Conservation (phyloP, 1,140 invertebrate genomes). For the Drosophila asahinai region DNA sequence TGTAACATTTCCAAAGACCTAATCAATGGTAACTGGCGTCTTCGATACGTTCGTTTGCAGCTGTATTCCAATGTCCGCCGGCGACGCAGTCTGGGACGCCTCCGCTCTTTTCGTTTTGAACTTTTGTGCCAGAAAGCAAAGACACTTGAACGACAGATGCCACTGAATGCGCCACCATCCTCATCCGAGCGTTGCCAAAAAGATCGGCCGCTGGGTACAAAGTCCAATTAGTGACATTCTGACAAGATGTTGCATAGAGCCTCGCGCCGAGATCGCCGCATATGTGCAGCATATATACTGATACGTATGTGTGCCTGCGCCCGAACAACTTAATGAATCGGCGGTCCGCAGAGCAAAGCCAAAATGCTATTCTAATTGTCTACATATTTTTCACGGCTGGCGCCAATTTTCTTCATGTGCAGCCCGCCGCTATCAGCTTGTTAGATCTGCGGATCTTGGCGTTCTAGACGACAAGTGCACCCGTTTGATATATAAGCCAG, state of each 20-base stretch:
- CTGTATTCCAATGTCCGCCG: slow-evolving; percentile 16
- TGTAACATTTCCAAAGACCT: background rate
- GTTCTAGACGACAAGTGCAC: background rate
- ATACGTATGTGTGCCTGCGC: slow-evolving; percentile 7
- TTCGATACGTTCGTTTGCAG: background rate
- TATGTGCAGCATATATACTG: slow-evolving; percentile 1
- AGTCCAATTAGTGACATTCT: slow-evolving; percentile 77
- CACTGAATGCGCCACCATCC: slow-evolving; percentile 42
- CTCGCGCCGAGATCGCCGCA: slow-evolving; percentile 22
- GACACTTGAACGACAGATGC: slow-evolving; percentile 70
- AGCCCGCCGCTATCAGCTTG: slow-evolving; percentile 8
- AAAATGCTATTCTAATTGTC: slow-evolving; percentile 64
- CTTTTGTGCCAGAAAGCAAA: slow-evolving; percentile 71
- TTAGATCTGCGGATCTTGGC: slow-evolving; percentile 2
- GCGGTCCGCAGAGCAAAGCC: slow-evolving; percentile 37
- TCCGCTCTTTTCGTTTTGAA: slow-evolving; percentile 61
- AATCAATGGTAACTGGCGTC: background rate
- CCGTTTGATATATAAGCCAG: background rate
- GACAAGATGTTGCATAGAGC: slow-evolving; percentile 62
- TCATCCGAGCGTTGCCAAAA: slow-evolving; percentile 63
- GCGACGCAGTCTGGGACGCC: slow-evolving; percentile 39
- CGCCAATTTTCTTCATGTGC: slow-evolving; percentile 58
- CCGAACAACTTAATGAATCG: slow-evolving; percentile 39
- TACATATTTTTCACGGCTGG: slow-evolving; percentile 67
- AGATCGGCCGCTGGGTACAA: slow-evolving; percentile 56